These are phyloP conservation scores for Auanema freiburgensis DNA, from an alignment of 2,888 invertebrate genomes.

Conservation along the genomic window DNA sequence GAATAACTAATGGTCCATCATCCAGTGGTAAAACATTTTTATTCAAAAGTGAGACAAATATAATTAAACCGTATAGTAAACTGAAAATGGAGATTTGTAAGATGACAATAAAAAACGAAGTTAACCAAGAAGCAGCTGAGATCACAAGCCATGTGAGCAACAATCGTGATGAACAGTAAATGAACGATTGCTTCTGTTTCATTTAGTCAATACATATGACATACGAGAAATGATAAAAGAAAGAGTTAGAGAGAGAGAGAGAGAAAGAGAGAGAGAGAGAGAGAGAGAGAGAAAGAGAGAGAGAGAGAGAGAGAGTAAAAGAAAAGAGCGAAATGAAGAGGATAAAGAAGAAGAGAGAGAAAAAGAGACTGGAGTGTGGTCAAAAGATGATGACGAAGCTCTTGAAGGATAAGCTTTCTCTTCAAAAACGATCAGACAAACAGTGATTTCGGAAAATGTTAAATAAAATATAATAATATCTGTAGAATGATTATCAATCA, in stretches of 20 bases:
- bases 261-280: too few species aligned
- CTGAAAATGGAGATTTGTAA: background rate
- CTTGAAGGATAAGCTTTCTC: constrained; percentile 15
- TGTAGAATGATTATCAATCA: too few species aligned
- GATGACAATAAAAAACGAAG: background rate
- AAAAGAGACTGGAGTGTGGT: too few species aligned
- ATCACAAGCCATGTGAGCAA: constrained; percentile 27
- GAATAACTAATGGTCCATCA: constrained; percentile 14
- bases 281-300: too few species aligned
- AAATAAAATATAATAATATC: too few species aligned
- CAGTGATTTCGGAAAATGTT: too few species aligned
- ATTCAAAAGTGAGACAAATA: constrained; percentile 12
- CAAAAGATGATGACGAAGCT: constrained; percentile 19
- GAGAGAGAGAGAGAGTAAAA: too few species aligned
- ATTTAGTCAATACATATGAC: constrained; percentile 1
- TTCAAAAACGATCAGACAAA: too few species aligned
- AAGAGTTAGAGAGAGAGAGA: too few species aligned
- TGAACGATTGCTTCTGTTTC: constrained; percentile 11
- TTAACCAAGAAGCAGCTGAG: constrained; percentile 23
- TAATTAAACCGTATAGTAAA: constrained; percentile 12
- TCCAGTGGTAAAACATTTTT: constrained; percentile 20
- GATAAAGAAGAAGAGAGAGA: too few species aligned
- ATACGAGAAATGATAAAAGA: background rate
- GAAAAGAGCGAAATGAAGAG: too few species aligned
- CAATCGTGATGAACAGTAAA: constrained; percentile 22